Evolutionary conservation across 2,888 invertebrate species (phyloP).

Genomic region (Liodrosophila aerea): DNA sequence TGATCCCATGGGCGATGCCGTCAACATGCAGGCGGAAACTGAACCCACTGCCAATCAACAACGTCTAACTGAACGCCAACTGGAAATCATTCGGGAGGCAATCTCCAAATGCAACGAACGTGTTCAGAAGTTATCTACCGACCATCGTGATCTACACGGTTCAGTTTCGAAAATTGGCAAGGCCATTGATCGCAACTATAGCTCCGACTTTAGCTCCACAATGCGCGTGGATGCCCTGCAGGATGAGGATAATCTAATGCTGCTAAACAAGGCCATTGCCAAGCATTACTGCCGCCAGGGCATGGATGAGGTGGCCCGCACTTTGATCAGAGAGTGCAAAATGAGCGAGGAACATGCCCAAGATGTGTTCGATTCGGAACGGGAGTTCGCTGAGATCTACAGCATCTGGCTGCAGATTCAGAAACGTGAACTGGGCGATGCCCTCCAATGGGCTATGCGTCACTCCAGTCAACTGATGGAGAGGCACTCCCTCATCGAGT

Average conservation of each 20-base stretch:
- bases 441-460: conserved; percentile 92
- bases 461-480: conserved; percentile 88
- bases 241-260: conserved; percentile 85
- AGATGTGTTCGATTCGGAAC: conserved; percentile 83
- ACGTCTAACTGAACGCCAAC: conserved; percentile 88
- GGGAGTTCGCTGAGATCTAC: conserved; percentile 91
- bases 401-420: conserved; percentile 93
- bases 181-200: conserved; percentile 97
- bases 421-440: conserved; percentile 90
- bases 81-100: conserved; percentile 88
- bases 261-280: conserved; percentile 94
- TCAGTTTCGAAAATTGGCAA: conserved; percentile 96
- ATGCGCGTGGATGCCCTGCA: conserved; percentile 90
- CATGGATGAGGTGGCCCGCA: conserved; percentile 95
- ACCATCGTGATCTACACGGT: conserved; percentile 90
- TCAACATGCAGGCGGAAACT: conserved; percentile 78
- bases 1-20: conserved; percentile 73
- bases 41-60: conserved; percentile 84
- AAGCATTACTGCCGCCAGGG: conserved; percentile 98
- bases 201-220: conserved; percentile 94
- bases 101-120: conserved; percentile 91
- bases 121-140: conserved; percentile 91
- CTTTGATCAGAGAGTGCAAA: conserved; percentile 83
- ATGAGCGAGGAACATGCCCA: conserved; percentile 79
- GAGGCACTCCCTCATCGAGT: conserved; percentile 85